Conservation (phyloP, 2,888 invertebrate genomes). For the Zaprionus obscuricornis region DNA sequence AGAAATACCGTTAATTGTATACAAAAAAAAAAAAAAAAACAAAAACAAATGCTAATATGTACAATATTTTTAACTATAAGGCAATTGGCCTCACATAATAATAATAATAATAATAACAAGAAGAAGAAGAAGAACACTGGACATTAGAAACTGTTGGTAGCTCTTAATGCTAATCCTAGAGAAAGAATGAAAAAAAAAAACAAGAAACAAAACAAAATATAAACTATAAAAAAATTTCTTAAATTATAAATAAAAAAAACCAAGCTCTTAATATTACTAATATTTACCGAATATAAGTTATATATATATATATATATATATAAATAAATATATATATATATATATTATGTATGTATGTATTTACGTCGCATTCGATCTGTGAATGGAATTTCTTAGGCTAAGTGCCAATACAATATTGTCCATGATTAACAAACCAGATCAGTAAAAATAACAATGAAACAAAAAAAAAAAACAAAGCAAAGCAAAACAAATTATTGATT, state of each 20-base stretch:
- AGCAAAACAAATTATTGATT: conserved; percentile 40
- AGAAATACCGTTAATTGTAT: conserved; percentile 36
- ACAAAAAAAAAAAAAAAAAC: conserved; percentile 19
- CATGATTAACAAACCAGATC: conserved; percentile 44
- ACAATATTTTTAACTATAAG: conserved; percentile 45
- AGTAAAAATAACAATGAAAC: conserved; percentile 38
- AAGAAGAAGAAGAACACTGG: conserved; percentile 17
- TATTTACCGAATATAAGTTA: conserved; percentile 69
- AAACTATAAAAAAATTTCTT: conserved; percentile 33
- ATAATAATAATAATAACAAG: neutral
- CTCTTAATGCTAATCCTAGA: conserved; percentile 42
- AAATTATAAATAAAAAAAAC: no score
- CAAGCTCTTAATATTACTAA: conserved; percentile 76
- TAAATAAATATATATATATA: no score
- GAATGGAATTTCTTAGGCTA: conserved; percentile 60
- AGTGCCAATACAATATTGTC: conserved; percentile 52
- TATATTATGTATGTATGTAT: conserved; percentile 41
- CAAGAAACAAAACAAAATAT: neutral
- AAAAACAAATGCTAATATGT: conserved; percentile 39
- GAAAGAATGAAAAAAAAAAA: conserved; percentile 13
- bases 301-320: no score
- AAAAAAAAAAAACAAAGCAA: conserved; percentile 29
- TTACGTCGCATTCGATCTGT: conserved; percentile 52
- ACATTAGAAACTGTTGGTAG: conserved; percentile 45
- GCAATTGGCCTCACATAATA: conserved; percentile 22